These are phyloP conservation scores for Palythoa grandis DNA, from an alignment of 92 coral and sea anemone species.

Conservation along the genomic window DNA sequence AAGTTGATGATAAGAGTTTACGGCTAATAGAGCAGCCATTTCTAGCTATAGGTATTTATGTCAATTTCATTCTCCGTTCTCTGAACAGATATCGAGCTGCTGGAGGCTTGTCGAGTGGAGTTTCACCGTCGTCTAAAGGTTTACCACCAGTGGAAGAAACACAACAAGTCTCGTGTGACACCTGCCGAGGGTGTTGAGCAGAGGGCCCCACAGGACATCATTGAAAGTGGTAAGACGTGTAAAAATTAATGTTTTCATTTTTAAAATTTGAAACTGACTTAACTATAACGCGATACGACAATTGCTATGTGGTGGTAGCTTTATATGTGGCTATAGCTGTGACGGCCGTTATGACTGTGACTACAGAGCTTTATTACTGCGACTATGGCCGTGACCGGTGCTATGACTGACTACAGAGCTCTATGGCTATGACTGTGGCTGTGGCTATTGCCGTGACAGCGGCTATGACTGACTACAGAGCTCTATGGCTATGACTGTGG, in stretches of 20 bases:
- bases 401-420: no score
- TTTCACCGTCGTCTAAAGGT: conserved; percentile 97
- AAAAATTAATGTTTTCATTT: neutral
- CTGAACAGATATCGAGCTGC: conserved; percentile 83
- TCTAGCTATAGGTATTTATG: no score
- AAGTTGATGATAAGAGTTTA: neutral
- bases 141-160: conserved; percentile 98
- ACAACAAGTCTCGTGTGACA: conserved; percentile 86
- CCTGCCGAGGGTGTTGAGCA: conserved; percentile 74
- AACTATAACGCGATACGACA: no score
- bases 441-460: neutral
- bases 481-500: neutral
- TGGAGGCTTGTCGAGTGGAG: conserved; percentile 91
- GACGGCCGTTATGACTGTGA: neutral
- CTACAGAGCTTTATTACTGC: neutral
- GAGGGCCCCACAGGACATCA: conserved; percentile 95
- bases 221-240: conserved; percentile 55
- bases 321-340: neutral
- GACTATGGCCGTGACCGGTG: neutral
- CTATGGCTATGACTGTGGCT: neutral
- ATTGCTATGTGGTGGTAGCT: neutral
- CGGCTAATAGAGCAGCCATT: neutral
- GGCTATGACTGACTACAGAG: neutral
- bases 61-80: neutral
- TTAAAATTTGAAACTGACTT: no score